A percentile compares a stretch with the other conserved stretches of the same genome.
These are phyloP conservation scores for Micromys minutus DNA, from an alignment of 2,113 vertebrate genomes.

Conservation along the genomic window DNA sequence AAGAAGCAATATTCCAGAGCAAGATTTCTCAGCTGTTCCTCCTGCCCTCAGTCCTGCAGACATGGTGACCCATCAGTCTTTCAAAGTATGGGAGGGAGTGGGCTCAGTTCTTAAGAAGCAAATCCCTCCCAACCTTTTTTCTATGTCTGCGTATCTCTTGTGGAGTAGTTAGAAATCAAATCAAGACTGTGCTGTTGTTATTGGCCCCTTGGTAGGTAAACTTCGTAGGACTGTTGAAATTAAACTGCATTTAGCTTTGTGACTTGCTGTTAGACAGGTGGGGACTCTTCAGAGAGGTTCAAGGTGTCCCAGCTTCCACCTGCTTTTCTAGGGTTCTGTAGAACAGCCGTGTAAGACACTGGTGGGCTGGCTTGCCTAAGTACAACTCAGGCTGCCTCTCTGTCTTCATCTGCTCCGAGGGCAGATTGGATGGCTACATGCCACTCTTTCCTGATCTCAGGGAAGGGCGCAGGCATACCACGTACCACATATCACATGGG, in stretches of 20 bases:
- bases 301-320: neutral
- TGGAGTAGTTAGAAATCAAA: neutral
- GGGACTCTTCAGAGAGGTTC: neutral
- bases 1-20: neutral
- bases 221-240: slow-evolving; percentile 11
- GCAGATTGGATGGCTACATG: too few relatives aligned
- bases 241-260: neutral
- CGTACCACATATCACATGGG: neutral
- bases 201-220: neutral
- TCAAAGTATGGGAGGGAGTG: neutral
- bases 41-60: neutral
- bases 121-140: neutral
- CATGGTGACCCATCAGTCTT: neutral
- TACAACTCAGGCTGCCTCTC: neutral
- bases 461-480: neutral
- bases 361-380: neutral
- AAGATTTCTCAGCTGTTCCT: neutral
- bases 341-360: neutral
- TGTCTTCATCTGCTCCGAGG: neutral
- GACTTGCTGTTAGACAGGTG: neutral
- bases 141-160: neutral
- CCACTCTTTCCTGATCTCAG: neutral
- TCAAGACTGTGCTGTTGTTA: neutral
- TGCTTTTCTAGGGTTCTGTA: neutral
- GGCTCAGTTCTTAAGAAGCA: neutral